Evolutionary conservation across 2,797 vertebrate genomes (phyloP), one percentile per base, ranked within the genome.

Genomic region (Nothura maculosa): DNA sequence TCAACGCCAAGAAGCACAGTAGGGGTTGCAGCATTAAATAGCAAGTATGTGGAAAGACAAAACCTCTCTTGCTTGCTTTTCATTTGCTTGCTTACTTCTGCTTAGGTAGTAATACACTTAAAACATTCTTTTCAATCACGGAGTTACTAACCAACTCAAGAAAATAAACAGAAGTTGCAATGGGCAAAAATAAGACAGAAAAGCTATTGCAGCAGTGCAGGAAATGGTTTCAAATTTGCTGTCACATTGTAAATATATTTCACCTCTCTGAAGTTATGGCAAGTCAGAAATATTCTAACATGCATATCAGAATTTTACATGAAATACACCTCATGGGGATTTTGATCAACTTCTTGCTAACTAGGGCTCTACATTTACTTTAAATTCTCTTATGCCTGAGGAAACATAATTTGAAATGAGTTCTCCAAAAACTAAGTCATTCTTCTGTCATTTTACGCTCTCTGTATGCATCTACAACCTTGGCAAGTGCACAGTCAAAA

Each of bases 1-100:
- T 99, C 99, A 40, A 99, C 99, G 7, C 99, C 99, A 2, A 97
- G 99, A 92, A 99, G 99, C 97, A 99, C 99, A 15, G 99, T 99
- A 55, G 99, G 99, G 70, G 99, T 99, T 52, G 99, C 98, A 2
- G 98, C 99, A 2, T 98, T 99, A 90, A 99, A 99, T 42, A 99
- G 99, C 97, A 99, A 99, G 99, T 99, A 98, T 95, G 99, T 97
- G 87, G 92, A 66, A 40, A 80, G 83, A 61, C 25, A 92, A 81
- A 89, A 55, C 16, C 64, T 43, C 81, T 66, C 86, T 30, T 27
- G n/a, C 12, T 61, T 57, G 18, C 38, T 38, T 87, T 40, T 28
- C 21, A 4, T 11, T 79, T 85, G 67, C 62, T 48, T 36, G 36
- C 34, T 69, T 42, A 9, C 32, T 19, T n/a, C 61, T 61, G 27